Evolutionary conservation across 1,140 invertebrate genomes (phyloP), one percentile per base, ranked within the genome.

Genomic region (Catajapyx aquilonaris): DNA sequence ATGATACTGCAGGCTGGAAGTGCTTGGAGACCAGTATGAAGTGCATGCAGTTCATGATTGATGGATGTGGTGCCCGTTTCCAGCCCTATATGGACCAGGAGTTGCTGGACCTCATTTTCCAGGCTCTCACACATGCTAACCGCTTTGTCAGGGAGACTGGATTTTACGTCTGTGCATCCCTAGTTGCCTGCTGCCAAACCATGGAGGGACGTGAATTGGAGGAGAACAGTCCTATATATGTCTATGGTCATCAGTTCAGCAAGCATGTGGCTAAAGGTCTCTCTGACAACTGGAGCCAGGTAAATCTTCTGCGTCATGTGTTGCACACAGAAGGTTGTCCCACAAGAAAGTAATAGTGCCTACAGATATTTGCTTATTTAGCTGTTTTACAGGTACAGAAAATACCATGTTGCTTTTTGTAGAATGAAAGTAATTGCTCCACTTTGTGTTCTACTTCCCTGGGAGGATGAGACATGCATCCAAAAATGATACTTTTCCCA

Each of bases 271-370:
- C 51, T 5, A 44, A 50, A 38, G 65, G 65, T 5, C 46, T 68
- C 21, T 51, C 63, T 33, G 65, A 68, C 39, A 66, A 66, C 42
- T 69, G 66, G 66, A 68, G 64, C 48, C 66, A 68, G 52, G 64
- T 65, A 49, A 37, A 35, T 38, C 20, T 16, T 9, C 18, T n/a
- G 2, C 20, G 19, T 7, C 20, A 20, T 11, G 7, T n/a, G n/a
- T n/a, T n/a, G n/a, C n/a, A n/a, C n/a, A n/a, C n/a, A n/a, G n/a
- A n/a, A n/a, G n/a, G n/a, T n/a, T n/a, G n/a, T n/a, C n/a, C n/a
- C n/a, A n/a, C n/a, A n/a, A n/a, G n/a, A n/a, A n/a, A n/a, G n/a
- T n/a, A n/a, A n/a, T n/a, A n/a, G n/a, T n/a, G n/a, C n/a, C n/a
- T n/a, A n/a, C n/a, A n/a, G n/a, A n/a, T n/a, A n/a, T n/a, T n/a